Evolutionary conservation across 2,113 vertebrate genomes (phyloP), one percentile per base, ranked within the genome.

Genomic region (Jaculus jaculus): DNA sequence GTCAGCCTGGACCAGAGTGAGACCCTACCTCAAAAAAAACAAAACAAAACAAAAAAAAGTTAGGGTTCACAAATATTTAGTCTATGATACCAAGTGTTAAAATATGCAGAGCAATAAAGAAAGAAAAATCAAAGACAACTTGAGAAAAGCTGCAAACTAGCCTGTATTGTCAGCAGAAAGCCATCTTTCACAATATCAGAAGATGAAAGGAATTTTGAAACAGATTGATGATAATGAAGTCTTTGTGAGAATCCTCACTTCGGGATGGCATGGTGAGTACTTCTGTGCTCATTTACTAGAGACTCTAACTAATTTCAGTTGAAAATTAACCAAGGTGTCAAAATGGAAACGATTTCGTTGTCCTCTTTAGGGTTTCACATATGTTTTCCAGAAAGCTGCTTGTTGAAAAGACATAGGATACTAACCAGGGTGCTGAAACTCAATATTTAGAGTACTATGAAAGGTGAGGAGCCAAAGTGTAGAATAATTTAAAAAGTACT

Each of bases 271-370:
- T 10, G 34, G 23, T 17, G 24, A 8, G 72, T 83, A 74, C 21
- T 72, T 0, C 24, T 74, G 24, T 12, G 54, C 24, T 84, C 42
- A 37, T 60, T 79, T 69, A n/a, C 30, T 73, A 84, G 90, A 91
- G 84, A 84, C 34, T 96, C 91, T 81, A 34, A 66, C 26, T 32
- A 90, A 85, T 84, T 68, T 91, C 69, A 74, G 65, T 79, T 96
- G 89, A 97, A 68, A 96, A 96, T 92, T 93, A 21, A 66, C n/a
- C 37, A 20, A 13, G 6, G 20, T 58, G 58, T 42, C 51, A 69
- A 86, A 77, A 13, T 72, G 1, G 7, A 68, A 85, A 92, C 13
- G 15, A 42, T 16, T 68, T n/a, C 66, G 7, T 39, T 10, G 1
- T 24, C n/a, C 32, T 91, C 32, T 16, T 42, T 80, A 51, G 17